These are phyloP conservation scores for Mimas tiliae DNA, from an alignment of 2,888 invertebrate genomes.

Conservation along the genomic window DNA sequence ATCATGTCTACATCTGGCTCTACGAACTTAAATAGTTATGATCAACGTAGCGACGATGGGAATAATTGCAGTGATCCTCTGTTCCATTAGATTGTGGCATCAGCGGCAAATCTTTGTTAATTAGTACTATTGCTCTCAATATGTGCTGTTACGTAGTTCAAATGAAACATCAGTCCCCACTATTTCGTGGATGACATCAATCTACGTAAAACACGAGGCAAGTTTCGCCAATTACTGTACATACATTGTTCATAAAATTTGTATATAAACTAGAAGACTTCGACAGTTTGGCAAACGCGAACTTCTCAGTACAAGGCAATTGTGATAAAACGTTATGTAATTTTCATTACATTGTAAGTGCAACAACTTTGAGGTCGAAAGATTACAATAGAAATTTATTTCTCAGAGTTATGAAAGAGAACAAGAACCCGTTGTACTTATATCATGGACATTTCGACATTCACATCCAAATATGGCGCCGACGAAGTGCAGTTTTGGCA, in stretches of 20 bases:
- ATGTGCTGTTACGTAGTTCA: background rate
- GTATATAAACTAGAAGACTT: constrained; percentile 11
- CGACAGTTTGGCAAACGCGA: constrained; percentile 13
- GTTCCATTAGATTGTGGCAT: background rate
- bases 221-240: constrained; percentile 6
- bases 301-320: constrained; percentile 9
- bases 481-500: constrained; percentile 43
- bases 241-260: constrained; percentile 6
- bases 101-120: background rate
- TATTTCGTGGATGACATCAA: constrained; percentile 12
- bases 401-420: constrained; percentile 10
- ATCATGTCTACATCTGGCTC: too few relatives aligned
- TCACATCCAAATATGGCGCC: constrained; percentile 41
- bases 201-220: background rate
- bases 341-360: constrained; percentile 7
- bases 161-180: constrained; percentile 10
- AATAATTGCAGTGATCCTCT: background rate
- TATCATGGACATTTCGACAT: constrained; percentile 39
- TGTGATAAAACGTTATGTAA: constrained; percentile 12
- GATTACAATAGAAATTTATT: constrained; percentile 17
- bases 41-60: too few relatives aligned
- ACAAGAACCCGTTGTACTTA: constrained; percentile 13
- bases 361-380: constrained; percentile 17
- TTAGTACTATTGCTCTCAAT: background rate
- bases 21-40: too few relatives aligned